phyloP scores from a whole-genome alignment of 2,113 vertebrate species.

The Silurus meridionalis region DNA sequence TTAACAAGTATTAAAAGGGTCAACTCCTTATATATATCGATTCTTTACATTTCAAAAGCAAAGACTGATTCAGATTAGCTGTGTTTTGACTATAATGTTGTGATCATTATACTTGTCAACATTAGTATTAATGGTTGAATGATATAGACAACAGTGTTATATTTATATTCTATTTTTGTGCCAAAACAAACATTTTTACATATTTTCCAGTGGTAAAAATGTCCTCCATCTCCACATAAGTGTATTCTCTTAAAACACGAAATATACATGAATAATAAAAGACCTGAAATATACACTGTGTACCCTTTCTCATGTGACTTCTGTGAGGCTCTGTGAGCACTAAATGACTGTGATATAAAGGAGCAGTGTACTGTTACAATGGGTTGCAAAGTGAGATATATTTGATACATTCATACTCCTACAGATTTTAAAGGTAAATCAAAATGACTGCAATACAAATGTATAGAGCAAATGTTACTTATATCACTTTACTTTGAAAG shows the following conservation, averaged over 20 bases:
- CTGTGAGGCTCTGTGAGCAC: slow-evolving; percentile 3
- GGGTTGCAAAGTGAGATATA: neutral
- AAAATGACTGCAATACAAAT: neutral
- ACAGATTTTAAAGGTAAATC: neutral
- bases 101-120: slow-evolving; percentile 45
- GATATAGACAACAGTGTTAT: slow-evolving; percentile 54
- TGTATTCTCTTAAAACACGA: slow-evolving; percentile 33
- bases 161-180: slow-evolving; percentile 61
- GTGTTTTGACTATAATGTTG: slow-evolving; percentile 34
- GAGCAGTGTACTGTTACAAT: slow-evolving; percentile 14
- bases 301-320: slow-evolving; percentile 21
- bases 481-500: neutral
- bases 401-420: neutral
- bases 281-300: slow-evolving; percentile 8
- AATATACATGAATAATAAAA: slow-evolving; percentile 36
- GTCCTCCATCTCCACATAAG: slow-evolving; percentile 46
- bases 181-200: slow-evolving; percentile 53
- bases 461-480: neutral
- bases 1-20: neutral
- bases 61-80: slow-evolving; percentile 8
- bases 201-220: slow-evolving; percentile 49
- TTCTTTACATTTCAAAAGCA: slow-evolving; percentile 26
- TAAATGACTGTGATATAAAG: neutral
- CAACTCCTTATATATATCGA: slow-evolving; percentile 3
- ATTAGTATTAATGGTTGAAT: slow-evolving; percentile 48